Conservation (phyloP, 2,888 invertebrate genomes). For the Phymatocera aterrima region DNA sequence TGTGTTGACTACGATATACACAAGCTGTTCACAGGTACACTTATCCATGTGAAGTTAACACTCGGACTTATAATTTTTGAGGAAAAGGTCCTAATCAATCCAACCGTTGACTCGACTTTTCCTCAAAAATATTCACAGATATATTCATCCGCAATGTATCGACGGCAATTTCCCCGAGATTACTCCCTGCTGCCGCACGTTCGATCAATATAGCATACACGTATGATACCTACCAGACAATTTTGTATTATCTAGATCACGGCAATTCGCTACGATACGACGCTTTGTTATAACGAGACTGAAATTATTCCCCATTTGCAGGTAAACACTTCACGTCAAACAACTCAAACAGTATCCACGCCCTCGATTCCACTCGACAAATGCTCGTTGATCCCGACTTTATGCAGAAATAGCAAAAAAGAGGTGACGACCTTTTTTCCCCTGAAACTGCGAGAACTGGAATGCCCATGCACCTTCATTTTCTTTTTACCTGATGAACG, state of each 20-base stretch:
- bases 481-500: too few relatives aligned
- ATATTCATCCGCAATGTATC: too few relatives aligned
- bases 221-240: too few relatives aligned
- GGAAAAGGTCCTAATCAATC: too few relatives aligned
- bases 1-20: neutral
- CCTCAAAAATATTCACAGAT: too few relatives aligned
- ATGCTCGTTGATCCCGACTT: slow-evolving; percentile 41
- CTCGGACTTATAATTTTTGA: too few relatives aligned
- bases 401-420: slow-evolving; percentile 7
- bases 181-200: neutral
- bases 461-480: too few relatives aligned
- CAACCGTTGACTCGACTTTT: too few relatives aligned
- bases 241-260: neutral
- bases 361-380: slow-evolving; percentile 44
- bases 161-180: slow-evolving; percentile 29
- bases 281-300: neutral
- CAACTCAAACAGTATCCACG: slow-evolving; percentile 35
- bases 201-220: neutral
- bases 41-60: too few relatives aligned
- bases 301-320: slow-evolving; percentile 10
- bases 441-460: slow-evolving; percentile 6
- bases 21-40: too few relatives aligned
- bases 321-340: slow-evolving; percentile 29
- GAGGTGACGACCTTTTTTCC: too few relatives aligned
- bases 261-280: slow-evolving; percentile 7